Conservation (phyloP, 2,797 vertebrate genomes). For the Hypotaenidia okinawae region DNA sequence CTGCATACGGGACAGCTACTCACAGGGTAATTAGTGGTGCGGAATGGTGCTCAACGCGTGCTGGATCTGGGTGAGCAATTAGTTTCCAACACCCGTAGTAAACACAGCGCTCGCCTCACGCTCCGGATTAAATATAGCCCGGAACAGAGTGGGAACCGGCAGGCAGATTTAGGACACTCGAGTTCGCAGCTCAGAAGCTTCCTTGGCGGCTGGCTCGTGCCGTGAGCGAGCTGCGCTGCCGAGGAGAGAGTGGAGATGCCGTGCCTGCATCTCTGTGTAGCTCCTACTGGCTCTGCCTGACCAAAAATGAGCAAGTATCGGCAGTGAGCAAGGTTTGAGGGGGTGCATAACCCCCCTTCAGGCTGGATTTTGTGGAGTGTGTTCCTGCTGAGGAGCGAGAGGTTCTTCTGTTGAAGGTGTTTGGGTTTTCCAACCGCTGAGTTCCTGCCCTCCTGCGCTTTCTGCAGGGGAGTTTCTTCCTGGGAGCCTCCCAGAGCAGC, state of each 20-base stretch:
- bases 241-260: background rate
- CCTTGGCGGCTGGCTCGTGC: background rate
- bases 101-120: background rate
- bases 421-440: background rate
- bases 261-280: background rate
- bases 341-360: too few species aligned
- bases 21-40: background rate
- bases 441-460: rapidly evolving
- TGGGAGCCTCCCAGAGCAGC: background rate
- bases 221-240: background rate
- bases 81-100: background rate
- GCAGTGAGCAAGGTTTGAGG: background rate
- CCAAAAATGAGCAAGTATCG: rapidly evolving
- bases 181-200: background rate
- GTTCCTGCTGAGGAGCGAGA: background rate
- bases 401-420: background rate
- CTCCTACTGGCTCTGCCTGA: background rate
- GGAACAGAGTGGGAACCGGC: background rate
- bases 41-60: rapidly evolving
- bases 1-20: background rate
- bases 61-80: background rate
- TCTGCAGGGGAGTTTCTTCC: background rate
- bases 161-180: background rate
- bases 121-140: background rate
- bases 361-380: background rate